Base-by-base conservation (phyloP, 2,113 vertebrate species). In the Uria aalge region DNA sequence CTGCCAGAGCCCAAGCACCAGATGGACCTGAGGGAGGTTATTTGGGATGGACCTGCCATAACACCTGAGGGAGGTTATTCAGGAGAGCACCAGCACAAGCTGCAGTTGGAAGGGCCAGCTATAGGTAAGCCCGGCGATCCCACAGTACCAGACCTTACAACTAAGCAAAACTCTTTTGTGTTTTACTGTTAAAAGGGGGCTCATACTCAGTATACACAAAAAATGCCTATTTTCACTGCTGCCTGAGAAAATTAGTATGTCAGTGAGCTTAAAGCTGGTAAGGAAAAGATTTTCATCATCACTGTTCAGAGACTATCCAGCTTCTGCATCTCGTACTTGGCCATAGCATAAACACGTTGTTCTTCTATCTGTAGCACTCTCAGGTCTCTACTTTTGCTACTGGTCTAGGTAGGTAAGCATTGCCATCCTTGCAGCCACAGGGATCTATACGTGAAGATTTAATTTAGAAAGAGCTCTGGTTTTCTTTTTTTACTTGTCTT, bases 111-210 rank as follows among this genome's bases (percentile, higher is more conserved):
- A 41, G 26, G 20, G 45, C 17, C 41, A 45, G 22, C 36, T 72
- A 3, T 0, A 1, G 9, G 24, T 40, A 73, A 69, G 20, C 50
- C 23, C 2, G 0, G 24, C 15, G 27, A 34, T 53, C 21, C 8
- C 30, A 47, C 1, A 0, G 8, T 47, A 47, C 6, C 12, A 69
- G 24, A 14, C 11, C 29, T 41, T 41, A 21, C 7, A 32, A 27
- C 45, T 15, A 52, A 71, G 2, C 14, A 69, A 64, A 76, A 41
- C 3, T 26, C 14, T 47, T 53, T 27, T 38, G 8, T 38, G 12
- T 45, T 83, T 56, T 60, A 60, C 29, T 62, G 40, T 29, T 36
- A 29, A 66, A 66, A 84, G 16, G 4, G 10, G 4, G 10, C 4
- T 71, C 20, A 36, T 59, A 15, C 16, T 77, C 45, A 50, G 8